Evolutionary conservation across 2,888 invertebrate species (phyloP), one percentile per base, ranked within the genome.

Genomic region (Sinotaia quadrata): DNA sequence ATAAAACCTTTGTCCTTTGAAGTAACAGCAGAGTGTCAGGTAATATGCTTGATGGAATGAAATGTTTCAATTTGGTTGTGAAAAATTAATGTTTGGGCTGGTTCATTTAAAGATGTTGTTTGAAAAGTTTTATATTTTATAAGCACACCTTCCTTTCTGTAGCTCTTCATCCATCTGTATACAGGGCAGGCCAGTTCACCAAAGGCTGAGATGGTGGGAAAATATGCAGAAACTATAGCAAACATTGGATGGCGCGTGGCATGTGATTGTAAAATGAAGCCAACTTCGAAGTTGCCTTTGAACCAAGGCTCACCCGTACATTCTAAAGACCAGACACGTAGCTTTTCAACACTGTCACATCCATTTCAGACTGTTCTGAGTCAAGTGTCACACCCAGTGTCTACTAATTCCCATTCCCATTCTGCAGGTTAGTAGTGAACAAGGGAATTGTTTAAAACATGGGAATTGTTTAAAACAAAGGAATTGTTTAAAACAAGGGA

Each of bases 171-270:
- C n/a, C n/a, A n/a, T n/a, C 67, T 52, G 56, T 36, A 67, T 68
- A 5, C 66, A 87, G 88, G 87, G 68, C 88, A 88, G 71, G 81
- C 84, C 7, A 85, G 85, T 69, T 81, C 86, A 5, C 76, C 81
- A 4, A 74, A 76, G 49, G 82, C 82, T 15, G 73, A 81, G 54
- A n/a, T 52, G 15, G 76, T 79, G 2, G 83, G 83, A 7, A 31
- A 59, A 18, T 59, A 75, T 47, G 79, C 79, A 12, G 70, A 74
- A 44, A 51, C n/a, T 21, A 44, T 80, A 21, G 82, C 84, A n/a
- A 60, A 81, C 29, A 37, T 78, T 8, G 84, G 81, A 15, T 81
- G 80, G 78, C 41, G 72, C 4, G 78, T 82, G 8, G 81, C 80
- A 34, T 74, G 73, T 2, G 51, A 75, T 34, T 75, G 77, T 34